A percentile compares a stretch with the other conserved stretches of the same genome.
These are phyloP conservation scores for Eupithecia centaureata DNA, from an alignment of 2,888 invertebrate genomes.

Conservation along the genomic window DNA sequence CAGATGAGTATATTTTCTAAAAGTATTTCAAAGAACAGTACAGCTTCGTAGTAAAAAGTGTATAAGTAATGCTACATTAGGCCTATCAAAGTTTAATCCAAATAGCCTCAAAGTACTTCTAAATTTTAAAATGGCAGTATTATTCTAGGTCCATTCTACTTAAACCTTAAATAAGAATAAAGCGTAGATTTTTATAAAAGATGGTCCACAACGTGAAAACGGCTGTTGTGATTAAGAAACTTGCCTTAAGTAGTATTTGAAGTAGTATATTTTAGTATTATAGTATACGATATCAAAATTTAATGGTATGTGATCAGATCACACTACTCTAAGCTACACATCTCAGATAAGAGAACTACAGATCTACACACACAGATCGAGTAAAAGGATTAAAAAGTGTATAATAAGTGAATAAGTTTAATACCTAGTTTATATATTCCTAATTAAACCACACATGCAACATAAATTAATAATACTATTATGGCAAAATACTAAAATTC, in stretches of 20 bases:
- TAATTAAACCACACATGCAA: background rate
- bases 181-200: background rate
- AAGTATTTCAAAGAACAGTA: background rate
- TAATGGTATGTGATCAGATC: background rate
- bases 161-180: background rate
- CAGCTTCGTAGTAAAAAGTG: background rate
- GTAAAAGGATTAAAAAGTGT: background rate
- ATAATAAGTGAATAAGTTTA: background rate
- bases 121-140: background rate
- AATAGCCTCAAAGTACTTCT: background rate
- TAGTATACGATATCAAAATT: background rate
- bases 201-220: background rate
- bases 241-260: too few species aligned
- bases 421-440: background rate
- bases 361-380: background rate
- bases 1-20: background rate
- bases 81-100: background rate
- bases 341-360: background rate
- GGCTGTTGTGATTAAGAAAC: too few species aligned
- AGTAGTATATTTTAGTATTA: too few species aligned
- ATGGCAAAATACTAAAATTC: background rate
- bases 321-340: background rate
- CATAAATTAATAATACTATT: background rate
- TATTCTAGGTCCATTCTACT: background rate
- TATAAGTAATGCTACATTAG: background rate